Conservation (phyloP, 64 coral and sea anemone species). For the Montipora foliosa region DNA sequence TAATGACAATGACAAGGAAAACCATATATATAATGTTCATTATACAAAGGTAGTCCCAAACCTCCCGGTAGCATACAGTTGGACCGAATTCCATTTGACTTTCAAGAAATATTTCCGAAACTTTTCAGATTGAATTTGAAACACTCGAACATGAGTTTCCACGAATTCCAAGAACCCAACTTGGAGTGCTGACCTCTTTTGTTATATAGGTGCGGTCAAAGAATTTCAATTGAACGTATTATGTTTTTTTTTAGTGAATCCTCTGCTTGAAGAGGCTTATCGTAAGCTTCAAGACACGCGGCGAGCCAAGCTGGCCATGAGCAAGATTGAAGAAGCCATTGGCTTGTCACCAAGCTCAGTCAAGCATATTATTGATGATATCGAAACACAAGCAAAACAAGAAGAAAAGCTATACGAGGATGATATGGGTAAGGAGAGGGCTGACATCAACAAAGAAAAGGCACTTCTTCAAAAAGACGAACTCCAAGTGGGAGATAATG, state of each 20-base stretch:
- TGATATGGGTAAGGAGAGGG: conserved; percentile 42
- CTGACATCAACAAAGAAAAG: conserved; percentile 61
- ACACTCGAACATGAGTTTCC: background rate
- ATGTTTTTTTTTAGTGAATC: conserved; percentile 57
- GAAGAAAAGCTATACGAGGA: conserved; percentile 49
- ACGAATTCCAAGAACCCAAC: background rate
- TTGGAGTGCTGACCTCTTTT: background rate
- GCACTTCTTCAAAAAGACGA: conserved; percentile 37
- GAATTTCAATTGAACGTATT: background rate
- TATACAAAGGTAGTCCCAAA: no score
- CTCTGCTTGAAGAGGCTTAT: conserved; percentile 36
- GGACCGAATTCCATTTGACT: no score
- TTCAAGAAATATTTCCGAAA: no score
- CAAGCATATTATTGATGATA: conserved; percentile 59
- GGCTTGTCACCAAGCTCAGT: conserved; percentile 69
- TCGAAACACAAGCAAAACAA: conserved; percentile 54
- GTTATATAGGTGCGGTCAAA: background rate
- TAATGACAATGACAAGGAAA: no score
- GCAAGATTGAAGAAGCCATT: conserved; percentile 72
- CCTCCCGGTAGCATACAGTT: no score
- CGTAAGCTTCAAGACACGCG: conserved; percentile 54
- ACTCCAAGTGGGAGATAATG: background rate
- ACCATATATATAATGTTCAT: no score
- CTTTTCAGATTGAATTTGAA: no score
- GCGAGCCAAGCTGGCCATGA: conserved; percentile 37